A percentile compares a stretch with the other conserved stretches of the same genome.
phyloP scores from a whole-genome alignment of 2,113 vertebrate genomes.

The Helogale parvula region DNA sequence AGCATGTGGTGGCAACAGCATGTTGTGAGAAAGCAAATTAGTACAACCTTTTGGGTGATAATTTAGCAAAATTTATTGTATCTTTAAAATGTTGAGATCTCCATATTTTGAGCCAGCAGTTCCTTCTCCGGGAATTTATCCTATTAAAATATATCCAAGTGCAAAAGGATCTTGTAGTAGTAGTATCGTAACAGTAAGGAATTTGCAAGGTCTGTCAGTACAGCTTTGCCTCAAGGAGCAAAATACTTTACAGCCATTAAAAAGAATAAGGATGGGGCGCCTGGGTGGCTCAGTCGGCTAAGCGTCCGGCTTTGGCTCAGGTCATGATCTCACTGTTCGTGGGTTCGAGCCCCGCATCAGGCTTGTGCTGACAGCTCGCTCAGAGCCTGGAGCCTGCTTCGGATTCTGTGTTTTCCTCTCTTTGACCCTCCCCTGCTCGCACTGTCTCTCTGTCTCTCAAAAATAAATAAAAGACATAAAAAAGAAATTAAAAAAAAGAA shows the following conservation, averaged over 20 bases:
- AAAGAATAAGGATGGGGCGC: background rate
- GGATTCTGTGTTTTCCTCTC: too few relatives aligned
- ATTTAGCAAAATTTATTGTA: background rate
- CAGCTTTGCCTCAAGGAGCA: background rate
- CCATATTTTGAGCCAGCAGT: background rate
- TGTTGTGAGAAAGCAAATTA: background rate
- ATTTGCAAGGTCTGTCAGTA: background rate
- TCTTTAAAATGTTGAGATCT: background rate
- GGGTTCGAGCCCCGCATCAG: too few relatives aligned
- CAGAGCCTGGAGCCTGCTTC: too few relatives aligned
- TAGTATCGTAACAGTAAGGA: background rate
- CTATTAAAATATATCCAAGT: background rate
- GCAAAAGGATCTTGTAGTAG: background rate
- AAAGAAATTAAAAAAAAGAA: too few relatives aligned
- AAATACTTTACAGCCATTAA: background rate
- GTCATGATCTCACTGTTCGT: too few relatives aligned
- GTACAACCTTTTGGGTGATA: background rate
- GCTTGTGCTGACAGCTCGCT: too few relatives aligned
- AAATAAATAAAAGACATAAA: too few relatives aligned
- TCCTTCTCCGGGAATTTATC: background rate
- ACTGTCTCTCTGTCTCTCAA: too few relatives aligned
- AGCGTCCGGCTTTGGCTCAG: too few relatives aligned
- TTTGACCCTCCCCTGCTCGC: too few relatives aligned
- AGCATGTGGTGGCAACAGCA: background rate
- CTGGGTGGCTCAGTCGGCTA: too few relatives aligned